Evolutionary conservation across 2,888 invertebrate genomes (phyloP), one percentile per base, ranked within the genome.

Genomic region (Apotomis betuletana): DNA sequence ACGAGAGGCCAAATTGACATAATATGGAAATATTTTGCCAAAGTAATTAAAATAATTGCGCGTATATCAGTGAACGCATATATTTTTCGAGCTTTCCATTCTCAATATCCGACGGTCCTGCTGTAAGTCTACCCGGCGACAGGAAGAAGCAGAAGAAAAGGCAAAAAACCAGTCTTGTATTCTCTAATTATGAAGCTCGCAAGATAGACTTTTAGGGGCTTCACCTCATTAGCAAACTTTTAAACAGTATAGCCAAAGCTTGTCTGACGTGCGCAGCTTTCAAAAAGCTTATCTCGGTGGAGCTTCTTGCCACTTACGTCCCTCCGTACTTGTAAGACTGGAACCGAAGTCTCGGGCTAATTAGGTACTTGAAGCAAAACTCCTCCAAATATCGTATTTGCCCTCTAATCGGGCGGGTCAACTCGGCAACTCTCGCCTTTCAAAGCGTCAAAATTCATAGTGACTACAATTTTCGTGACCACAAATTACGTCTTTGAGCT

Each of bases 401-500:
- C 72, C 72, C 67, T 68, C 13, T 58, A 63, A 59, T 63, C 63
- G 57, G 55, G 55, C 65, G 54, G 69, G 55, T 59, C 70, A 61
- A 36, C 58, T 49, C 13, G 67, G 52, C 44, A 58, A 63, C 65
- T 51, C 86, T 88, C 85, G 83, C 83, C 86, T 89, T 87, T 85
- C 88, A 87, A 88, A 78, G 84, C 83, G 85, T 83, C 87, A 87
- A 87, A 89, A 87, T 87, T 86, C 85, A 83, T 81, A 81, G 81
- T 81, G 79, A 83, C 85, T 84, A 85, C 90, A 88, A 90, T 89
- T 90, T 89, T 86, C 84, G 83, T 78, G 81, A 83, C 91, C 92
- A 84, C 92, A 92, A 92, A 92, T 92, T 91, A 90, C 87, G 88
- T 91, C 91, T 92, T 92, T 88, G 90, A 89, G 82, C 78, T 79